Evolutionary conservation across 2,113 vertebrate genomes (phyloP).

Genomic region (Pristiophorus japonicus): DNA sequence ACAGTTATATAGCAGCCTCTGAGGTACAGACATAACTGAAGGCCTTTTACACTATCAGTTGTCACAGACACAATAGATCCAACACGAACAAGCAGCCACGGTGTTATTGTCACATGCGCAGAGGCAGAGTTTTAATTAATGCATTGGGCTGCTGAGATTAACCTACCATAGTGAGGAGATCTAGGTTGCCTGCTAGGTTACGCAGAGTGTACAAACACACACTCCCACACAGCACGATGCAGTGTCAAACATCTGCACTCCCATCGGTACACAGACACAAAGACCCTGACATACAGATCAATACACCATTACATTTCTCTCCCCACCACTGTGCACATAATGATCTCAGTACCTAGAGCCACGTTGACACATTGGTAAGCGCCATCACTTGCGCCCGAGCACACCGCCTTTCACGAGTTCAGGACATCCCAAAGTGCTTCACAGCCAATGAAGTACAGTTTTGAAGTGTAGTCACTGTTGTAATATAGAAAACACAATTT

Average conservation of each 20-base stretch:
- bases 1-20: background rate
- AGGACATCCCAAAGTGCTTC: too few relatives aligned
- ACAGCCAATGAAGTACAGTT: too few relatives aligned
- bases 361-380: background rate
- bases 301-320: background rate
- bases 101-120: background rate
- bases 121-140: background rate
- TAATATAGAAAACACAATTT: too few relatives aligned
- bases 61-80: background rate
- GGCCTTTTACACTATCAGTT: background rate
- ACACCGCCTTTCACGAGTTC: too few relatives aligned
- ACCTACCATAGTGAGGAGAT: background rate
- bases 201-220: conserved; percentile 9
- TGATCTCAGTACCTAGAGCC: background rate
- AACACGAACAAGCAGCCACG: background rate
- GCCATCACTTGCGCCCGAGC: too few relatives aligned
- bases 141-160: background rate
- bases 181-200: background rate
- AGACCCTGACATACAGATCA: background rate
- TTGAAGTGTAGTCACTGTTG: too few relatives aligned
- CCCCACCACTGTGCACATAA: background rate
- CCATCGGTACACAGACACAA: background rate
- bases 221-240: background rate
- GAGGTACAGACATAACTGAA: background rate
- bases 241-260: background rate